These are phyloP conservation scores for Drosophila suzukii DNA, from an alignment of 1,140 invertebrate genomes.

Conservation along the genomic window DNA sequence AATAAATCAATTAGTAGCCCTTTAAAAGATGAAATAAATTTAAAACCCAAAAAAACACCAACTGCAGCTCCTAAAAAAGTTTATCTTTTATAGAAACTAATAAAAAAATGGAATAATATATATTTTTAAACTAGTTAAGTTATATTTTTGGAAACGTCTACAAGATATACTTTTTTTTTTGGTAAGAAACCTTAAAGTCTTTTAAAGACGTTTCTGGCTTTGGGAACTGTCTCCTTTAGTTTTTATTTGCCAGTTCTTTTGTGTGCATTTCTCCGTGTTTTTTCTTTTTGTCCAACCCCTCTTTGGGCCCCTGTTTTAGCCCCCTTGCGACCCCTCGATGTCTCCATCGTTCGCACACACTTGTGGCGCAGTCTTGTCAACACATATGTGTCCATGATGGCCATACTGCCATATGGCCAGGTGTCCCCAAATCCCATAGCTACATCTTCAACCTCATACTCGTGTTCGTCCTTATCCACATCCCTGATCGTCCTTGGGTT, in stretches of 20 bases:
- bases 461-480: not conserved
- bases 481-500: constrained; percentile 5
- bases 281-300: not conserved
- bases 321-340: not conserved
- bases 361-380: constrained; percentile 38
- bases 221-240: constrained; percentile 4
- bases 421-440: constrained; percentile 13
- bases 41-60: too few species aligned
- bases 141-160: too few species aligned
- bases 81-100: too few species aligned
- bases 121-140: too few species aligned
- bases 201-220: not conserved
- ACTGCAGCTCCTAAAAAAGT: too few species aligned
- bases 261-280: not conserved
- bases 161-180: too few species aligned
- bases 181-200: not conserved
- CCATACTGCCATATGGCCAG: constrained; percentile 17
- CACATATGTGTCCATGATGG: constrained; percentile 31
- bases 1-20: not conserved
- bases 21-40: too few species aligned
- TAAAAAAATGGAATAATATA: too few species aligned
- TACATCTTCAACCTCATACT: not conserved
- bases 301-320: not conserved
- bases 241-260: constrained; percentile 10
- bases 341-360: constrained; percentile 23